Conservation (phyloP, 2,113 vertebrate species). For the Sinocyclocheilus rhinocerous region DNA sequence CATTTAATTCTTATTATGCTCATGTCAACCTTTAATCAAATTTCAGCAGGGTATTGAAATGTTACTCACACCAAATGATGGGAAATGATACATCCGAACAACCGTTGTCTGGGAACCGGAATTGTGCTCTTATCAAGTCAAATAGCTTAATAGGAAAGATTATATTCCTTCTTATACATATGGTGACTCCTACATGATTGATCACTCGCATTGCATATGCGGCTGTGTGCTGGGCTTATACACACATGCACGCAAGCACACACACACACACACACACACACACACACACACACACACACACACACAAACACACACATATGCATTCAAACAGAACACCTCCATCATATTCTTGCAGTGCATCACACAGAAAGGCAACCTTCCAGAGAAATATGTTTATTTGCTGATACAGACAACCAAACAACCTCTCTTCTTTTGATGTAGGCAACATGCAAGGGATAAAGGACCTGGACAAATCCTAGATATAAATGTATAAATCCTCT, state of each 20-base stretch:
- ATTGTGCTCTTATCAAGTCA: constrained; percentile 15
- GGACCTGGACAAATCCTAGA: constrained; percentile 16
- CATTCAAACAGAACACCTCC: constrained; percentile 37
- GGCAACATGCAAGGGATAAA: constrained; percentile 41
- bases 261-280: neutral
- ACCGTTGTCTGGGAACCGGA: neutral
- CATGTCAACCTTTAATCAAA: constrained; percentile 40
- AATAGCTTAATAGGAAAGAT: constrained; percentile 20
- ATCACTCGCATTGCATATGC: neutral
- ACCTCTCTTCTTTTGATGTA: constrained; percentile 9
- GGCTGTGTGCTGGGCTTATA: neutral
- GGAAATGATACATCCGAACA: constrained; percentile 27
- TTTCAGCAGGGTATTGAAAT: constrained; percentile 38
- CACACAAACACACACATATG: neutral
- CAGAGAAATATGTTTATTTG: constrained; percentile 38
- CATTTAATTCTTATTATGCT: constrained; percentile 46
- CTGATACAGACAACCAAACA: constrained; percentile 43
- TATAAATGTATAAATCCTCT: constrained; percentile 10
- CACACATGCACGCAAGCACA: neutral
- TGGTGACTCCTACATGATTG: neutral
- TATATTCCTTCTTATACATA: neutral
- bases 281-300: too few species aligned
- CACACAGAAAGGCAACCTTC: constrained; percentile 23
- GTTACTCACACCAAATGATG: constrained; percentile 23
- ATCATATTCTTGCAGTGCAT: constrained; percentile 19